A percentile compares a stretch with the other conserved stretches of the same genome.
Evolutionary conservation across 2,888 invertebrate genomes (phyloP).

Genomic region (Euzophera pinguis): DNA sequence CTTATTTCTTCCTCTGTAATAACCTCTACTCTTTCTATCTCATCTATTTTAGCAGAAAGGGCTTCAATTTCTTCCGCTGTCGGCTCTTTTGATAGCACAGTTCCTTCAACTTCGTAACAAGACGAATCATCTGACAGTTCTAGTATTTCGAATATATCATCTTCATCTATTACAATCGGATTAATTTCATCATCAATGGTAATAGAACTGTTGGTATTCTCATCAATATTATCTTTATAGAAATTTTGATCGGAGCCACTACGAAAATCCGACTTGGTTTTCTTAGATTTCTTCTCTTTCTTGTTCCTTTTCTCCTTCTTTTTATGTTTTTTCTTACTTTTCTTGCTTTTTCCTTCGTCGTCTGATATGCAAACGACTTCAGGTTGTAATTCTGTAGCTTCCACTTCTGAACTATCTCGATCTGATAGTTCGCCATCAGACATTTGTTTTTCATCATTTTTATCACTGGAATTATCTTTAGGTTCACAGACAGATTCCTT

Average conservation of each 20-base stretch:
- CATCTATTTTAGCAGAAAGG: conserved; percentile 69
- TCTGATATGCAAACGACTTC: conserved; percentile 79
- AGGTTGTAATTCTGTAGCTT: conserved; percentile 49
- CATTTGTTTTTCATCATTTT: conserved; percentile 14
- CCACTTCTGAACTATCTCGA: conserved; percentile 55
- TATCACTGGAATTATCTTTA: background rate
- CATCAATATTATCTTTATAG: conserved; percentile 32
- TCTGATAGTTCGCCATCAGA: conserved; percentile 46
- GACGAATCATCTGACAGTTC: conserved; percentile 66
- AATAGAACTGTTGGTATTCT: conserved; percentile 1
- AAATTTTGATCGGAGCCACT: conserved; percentile 56
- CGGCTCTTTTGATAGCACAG: conserved; percentile 65
- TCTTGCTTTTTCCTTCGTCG: conserved; percentile 42
- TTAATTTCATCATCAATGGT: background rate
- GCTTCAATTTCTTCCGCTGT: conserved; percentile 67
- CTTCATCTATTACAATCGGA: conserved; percentile 20
- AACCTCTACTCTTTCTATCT: conserved; percentile 56
- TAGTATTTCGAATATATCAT: conserved; percentile 52
- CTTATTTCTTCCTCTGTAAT: conserved; percentile 43
- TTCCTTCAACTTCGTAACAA: conserved; percentile 56
- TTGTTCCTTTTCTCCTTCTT: conserved; percentile 68
- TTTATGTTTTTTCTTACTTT: conserved; percentile 48
- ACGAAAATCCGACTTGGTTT: conserved; percentile 56
- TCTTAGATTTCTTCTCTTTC: conserved; percentile 49
- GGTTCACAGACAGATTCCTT: background rate